Evolutionary conservation across 1,140 invertebrate species (phyloP).

Genomic region (Leptinotarsa texana): DNA sequence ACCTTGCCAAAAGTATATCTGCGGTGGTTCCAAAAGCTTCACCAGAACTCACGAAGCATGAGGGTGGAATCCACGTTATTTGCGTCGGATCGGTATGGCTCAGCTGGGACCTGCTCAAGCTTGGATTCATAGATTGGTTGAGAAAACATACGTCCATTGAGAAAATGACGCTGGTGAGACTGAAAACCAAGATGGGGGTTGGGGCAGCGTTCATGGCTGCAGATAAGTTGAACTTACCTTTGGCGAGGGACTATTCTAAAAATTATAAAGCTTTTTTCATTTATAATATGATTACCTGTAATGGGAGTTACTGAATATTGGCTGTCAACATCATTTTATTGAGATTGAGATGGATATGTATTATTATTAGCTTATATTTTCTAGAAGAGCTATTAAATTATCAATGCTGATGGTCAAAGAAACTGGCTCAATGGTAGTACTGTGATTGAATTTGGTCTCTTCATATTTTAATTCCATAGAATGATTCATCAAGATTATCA

Average conservation of each 20-base stretch:
- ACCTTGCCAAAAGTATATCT: slow-evolving; percentile 74
- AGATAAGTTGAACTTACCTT: slow-evolving; percentile 60
- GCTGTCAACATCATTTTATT: too few relatives aligned
- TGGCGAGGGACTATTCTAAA: slow-evolving; percentile 58
- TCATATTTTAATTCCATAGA: too few relatives aligned
- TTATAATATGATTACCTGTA: slow-evolving; percentile 35
- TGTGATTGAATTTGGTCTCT: too few relatives aligned
- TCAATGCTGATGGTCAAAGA: too few relatives aligned
- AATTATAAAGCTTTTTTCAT: slow-evolving; percentile 58
- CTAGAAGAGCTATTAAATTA: too few relatives aligned
- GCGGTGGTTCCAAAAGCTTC: slow-evolving; percentile 74
- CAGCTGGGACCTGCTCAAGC: slow-evolving; percentile 82
- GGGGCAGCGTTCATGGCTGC: slow-evolving; percentile 79
- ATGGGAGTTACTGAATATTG: neutral
- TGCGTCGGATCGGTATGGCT: slow-evolving; percentile 96
- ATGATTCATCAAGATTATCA: too few relatives aligned
- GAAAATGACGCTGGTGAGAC: slow-evolving; percentile 66
- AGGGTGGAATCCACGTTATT: slow-evolving; percentile 77
- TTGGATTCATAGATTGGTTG: slow-evolving; percentile 69
- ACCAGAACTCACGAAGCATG: slow-evolving; percentile 59
- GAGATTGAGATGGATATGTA: too few relatives aligned
- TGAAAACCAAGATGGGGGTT: slow-evolving; percentile 69
- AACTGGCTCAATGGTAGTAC: too few relatives aligned
- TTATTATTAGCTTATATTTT: too few relatives aligned
- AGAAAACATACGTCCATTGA: slow-evolving; percentile 56